phyloP scores from a whole-genome alignment of 2,888 invertebrate species.

The Sminthurides aquaticus region DNA sequence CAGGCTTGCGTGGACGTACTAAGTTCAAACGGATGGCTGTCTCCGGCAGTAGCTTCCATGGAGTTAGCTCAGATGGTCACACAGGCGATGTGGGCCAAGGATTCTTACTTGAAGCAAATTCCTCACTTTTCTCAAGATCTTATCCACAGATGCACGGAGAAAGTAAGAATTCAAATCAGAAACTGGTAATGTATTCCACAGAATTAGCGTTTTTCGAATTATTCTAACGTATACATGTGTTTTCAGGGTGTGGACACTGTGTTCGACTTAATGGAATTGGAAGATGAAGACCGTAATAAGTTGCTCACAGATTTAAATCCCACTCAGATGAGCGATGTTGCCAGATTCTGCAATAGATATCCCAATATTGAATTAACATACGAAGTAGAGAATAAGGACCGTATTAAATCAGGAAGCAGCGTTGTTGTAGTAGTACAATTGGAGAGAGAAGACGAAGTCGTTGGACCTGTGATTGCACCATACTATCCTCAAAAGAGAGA shows the following conservation, averaged over 20 bases:
- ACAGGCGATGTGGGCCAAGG: conserved; percentile 99
- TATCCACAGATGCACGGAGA: conserved; percentile 82
- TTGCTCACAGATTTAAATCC: conserved; percentile 69
- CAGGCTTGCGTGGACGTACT: conserved; percentile 91
- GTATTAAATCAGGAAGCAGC: conserved; percentile 68
- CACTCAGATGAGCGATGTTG: conserved; percentile 92
- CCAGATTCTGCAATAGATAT: conserved; percentile 96
- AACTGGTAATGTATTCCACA: not conserved
- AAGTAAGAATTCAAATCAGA: conserved; percentile 58
- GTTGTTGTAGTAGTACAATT: conserved; percentile 84
- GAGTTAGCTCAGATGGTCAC: conserved; percentile 99
- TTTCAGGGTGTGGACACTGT: conserved; percentile 71
- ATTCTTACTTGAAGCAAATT: conserved; percentile 91
- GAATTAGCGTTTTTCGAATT: not conserved
- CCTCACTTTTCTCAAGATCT: conserved; percentile 88
- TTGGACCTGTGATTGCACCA: conserved; percentile 95
- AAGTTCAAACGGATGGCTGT: conserved; percentile 93
- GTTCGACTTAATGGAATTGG: conserved; percentile 91
- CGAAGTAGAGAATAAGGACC: conserved; percentile 75
- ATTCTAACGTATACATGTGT: not conserved
- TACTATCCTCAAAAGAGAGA: conserved; percentile 74
- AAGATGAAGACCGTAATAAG: conserved; percentile 74
- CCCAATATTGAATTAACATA: conserved; percentile 95
- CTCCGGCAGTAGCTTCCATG: conserved; percentile 98
- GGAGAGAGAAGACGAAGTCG: conserved; percentile 93